Evolutionary conservation across 2,113 vertebrate genomes (phyloP).

Genomic region (Stigmatopora argus): DNA sequence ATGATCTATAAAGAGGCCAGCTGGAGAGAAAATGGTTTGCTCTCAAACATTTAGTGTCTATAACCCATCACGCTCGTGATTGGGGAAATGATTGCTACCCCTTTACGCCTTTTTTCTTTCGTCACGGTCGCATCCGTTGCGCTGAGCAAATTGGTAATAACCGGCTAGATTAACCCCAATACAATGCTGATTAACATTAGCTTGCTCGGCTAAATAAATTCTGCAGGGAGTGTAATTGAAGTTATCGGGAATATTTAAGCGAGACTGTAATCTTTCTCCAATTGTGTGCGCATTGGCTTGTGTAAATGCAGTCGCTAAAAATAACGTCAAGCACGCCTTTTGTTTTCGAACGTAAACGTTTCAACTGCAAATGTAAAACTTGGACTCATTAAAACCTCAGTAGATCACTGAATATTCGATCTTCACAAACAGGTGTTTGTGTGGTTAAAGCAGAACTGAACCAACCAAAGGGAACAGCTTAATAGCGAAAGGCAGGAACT

Average conservation of each 20-base stretch:
- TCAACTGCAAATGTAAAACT: background rate
- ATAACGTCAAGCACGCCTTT: background rate
- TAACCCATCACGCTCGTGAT: conserved; percentile 50
- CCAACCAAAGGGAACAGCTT: background rate
- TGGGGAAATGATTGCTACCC: conserved; percentile 47
- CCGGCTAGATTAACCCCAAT: background rate
- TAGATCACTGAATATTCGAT: background rate
- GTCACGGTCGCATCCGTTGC: conserved; percentile 21
- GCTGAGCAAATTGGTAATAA: conserved; percentile 12
- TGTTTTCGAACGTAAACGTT: background rate
- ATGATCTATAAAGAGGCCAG: conserved; percentile 71
- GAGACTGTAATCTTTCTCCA: conserved; percentile 1
- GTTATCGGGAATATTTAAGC: conserved; percentile 8
- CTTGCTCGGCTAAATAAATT: conserved; percentile 5
- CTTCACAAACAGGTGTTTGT: background rate
- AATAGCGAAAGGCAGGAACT: background rate
- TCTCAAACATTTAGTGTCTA: conserved; percentile 62
- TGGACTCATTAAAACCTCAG: background rate
- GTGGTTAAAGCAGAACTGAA: background rate
- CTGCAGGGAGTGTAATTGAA: conserved; percentile 1
- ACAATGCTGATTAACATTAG: conserved; percentile 12
- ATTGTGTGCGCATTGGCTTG: conserved; percentile 3
- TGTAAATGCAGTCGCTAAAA: background rate
- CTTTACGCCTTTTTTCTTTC: conserved; percentile 24
- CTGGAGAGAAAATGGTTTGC: conserved; percentile 68